Percentiles rank a stretch among this genome's conserved stretches.
Conservation (phyloP, 2,888 invertebrate genomes). For the Caenorhabditis angaria region DNA sequence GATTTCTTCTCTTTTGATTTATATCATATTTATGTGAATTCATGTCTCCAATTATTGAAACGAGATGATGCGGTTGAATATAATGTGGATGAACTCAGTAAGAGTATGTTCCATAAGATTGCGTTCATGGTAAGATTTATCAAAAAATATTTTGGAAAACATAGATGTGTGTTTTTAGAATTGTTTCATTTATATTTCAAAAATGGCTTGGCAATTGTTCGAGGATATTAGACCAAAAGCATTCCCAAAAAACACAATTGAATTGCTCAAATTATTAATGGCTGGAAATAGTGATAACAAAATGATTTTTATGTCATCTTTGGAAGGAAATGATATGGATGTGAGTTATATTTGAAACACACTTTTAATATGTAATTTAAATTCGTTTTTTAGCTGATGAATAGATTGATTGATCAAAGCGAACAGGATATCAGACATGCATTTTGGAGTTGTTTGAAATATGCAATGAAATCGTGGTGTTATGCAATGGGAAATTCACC, state of each 20-base stretch:
- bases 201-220: constrained; percentile 33
- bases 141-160: constrained; percentile 18
- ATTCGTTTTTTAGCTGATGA: constrained; percentile 1
- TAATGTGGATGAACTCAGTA: constrained; percentile 11
- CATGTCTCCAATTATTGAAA: constrained; percentile 19
- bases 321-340: constrained; percentile 24
- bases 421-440: constrained; percentile 31
- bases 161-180: background rate
- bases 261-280: constrained; percentile 25
- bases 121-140: background rate
- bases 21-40: constrained; percentile 27
- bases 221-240: constrained; percentile 33
- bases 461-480: constrained; percentile 28
- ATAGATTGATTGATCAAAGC: constrained; percentile 20
- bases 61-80: constrained; percentile 27
- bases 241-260: constrained; percentile 26
- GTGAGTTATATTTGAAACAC: constrained; percentile 10
- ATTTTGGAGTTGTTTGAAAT: constrained; percentile 31
- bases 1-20: constrained; percentile 37
- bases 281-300: constrained; percentile 20
- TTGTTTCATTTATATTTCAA: constrained; percentile 21
- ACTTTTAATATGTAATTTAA: background rate
- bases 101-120: constrained; percentile 13
- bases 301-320: constrained; percentile 17
- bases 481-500: background rate